Evolutionary conservation across 2,113 vertebrate genomes (phyloP), one percentile per base, ranked within the genome.

Genomic region (Benitochromis conjunctus): DNA sequence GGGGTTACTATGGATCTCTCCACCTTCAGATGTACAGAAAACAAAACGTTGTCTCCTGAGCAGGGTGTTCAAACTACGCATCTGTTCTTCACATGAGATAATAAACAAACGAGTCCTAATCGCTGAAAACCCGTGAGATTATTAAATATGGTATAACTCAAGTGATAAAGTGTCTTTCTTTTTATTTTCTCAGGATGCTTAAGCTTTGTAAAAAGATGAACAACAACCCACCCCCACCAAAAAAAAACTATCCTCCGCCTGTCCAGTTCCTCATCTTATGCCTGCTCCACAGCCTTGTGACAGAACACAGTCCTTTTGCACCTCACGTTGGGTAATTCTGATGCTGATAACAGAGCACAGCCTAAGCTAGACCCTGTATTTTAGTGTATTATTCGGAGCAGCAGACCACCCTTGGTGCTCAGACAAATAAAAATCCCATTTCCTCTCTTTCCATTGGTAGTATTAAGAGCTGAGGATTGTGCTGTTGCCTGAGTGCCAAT

Each of bases 371-470:
- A 46, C 16, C 38, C 58, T 56, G 29, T 84, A 66, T 82, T 88
- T 89, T 77, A 84, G 54, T 36, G 74, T 85, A 57, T 83, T 91
- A 92, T 87, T 92, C 82, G 79, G 79, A 83, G 85, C 58, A 36
- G 56, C 58, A 77, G 84, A 84, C 92, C 80, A 81, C 90, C 91
- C 81, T 29, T 36, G 31, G 85, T 78, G 85, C 87, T 79, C 83
- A 80, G 85, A 89, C 86, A 86, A 92, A 95, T 93, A 94, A 86
- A 94, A 93, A 91, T 92, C 85, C 89, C 90, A 92, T 93, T 94
- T 93, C 92, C 83, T 88, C 85, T 48, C 62, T 90, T 90, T 88
- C 85, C 85, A 51, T 82, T 80, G 81, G 81, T 83, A 87, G 88
- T 57, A 91, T 87, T 91, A 87, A 79, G 86, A 80, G 83, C 87